A percentile compares a stretch with the other conserved stretches of the same genome.
phyloP scores from a whole-genome alignment of 2,113 vertebrate species.

The Indicator maculatus region DNA sequence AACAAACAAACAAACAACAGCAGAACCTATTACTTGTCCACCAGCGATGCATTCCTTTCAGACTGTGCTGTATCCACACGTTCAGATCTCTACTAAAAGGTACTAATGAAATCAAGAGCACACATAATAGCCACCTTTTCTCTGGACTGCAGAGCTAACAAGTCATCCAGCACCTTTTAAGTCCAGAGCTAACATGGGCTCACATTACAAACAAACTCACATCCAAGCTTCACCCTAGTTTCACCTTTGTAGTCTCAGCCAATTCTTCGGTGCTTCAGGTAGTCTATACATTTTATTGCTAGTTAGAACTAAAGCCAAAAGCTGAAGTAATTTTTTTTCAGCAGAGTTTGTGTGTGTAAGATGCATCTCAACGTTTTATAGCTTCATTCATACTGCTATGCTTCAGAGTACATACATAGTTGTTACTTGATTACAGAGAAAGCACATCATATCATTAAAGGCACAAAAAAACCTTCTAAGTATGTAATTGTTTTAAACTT shows the following conservation, averaged over 20 bases:
- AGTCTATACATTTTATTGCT: neutral
- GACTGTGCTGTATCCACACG: neutral
- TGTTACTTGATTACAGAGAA: neutral
- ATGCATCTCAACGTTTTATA: neutral
- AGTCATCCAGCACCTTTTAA: neutral
- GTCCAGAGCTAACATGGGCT: neutral
- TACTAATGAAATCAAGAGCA: neutral
- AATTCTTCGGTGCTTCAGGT: neutral
- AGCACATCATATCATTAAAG: neutral
- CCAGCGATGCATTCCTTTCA: neutral
- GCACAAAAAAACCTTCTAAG: neutral
- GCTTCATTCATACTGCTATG: neutral
- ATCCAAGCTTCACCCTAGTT: neutral
- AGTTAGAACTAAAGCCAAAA: neutral
- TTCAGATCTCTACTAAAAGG: neutral
- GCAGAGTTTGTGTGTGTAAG: neutral
- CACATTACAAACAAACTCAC: neutral
- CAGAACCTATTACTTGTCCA: neutral
- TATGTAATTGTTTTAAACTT: neutral
- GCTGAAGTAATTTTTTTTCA: neutral
- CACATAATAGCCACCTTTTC: neutral
- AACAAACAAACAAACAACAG: neutral
- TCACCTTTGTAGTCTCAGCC: neutral
- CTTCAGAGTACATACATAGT: rapidly evolving
- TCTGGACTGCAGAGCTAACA: neutral